These are phyloP conservation scores for Eupelmus urozonus DNA, from an alignment of 2,888 invertebrate genomes.

Conservation along the genomic window DNA sequence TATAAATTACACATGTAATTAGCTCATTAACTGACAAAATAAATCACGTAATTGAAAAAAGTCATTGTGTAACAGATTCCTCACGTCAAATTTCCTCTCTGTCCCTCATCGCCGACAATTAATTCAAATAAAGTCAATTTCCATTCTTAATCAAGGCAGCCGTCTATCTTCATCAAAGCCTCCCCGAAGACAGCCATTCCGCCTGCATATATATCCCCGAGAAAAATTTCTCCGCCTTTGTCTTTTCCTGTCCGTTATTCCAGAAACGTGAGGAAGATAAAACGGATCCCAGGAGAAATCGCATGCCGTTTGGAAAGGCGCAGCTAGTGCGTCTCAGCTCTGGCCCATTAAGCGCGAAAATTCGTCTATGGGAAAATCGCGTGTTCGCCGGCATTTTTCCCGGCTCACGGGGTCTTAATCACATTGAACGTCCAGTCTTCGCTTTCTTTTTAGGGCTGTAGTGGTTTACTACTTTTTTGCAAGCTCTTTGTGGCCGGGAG, in stretches of 20 bases:
- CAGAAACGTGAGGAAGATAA: conserved; percentile 39
- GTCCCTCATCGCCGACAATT: neutral
- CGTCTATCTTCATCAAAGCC: conserved; percentile 45
- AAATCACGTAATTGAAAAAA: no score
- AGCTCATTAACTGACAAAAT: no score
- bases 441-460: neutral
- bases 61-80: no score
- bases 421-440: neutral
- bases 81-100: no score
- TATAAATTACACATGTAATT: no score
- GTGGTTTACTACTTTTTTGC: no score
- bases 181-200: neutral
- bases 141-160: conserved; percentile 24
- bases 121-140: neutral
- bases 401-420: conserved; percentile 9
- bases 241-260: neutral
- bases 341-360: conserved; percentile 14
- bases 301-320: conserved; percentile 5
- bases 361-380: conserved; percentile 39
- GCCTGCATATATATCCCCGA: neutral
- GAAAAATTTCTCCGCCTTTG: neutral
- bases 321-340: neutral
- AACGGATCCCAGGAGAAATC: conserved; percentile 48
- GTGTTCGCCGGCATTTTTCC: conserved; percentile 16
- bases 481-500: no score